Percentiles rank a stretch among this genome's conserved stretches.
phyloP scores from a whole-genome alignment of 2,113 vertebrate species.

The Chiloscyllium plagiosum region DNA sequence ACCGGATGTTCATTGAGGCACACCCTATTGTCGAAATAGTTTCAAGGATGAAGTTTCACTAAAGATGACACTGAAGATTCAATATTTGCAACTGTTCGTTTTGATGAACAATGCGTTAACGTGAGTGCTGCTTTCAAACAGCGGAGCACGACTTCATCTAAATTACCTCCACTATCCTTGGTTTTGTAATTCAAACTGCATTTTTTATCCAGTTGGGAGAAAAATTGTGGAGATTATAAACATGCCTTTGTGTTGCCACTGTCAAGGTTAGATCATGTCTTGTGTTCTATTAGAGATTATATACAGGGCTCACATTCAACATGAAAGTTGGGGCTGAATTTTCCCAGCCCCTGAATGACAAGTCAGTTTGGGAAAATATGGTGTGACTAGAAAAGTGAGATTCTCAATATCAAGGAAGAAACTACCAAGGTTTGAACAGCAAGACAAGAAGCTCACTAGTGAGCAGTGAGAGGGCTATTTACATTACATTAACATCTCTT shows the following conservation, averaged over 20 bases:
- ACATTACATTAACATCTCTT: too few relatives aligned
- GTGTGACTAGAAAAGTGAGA: too few relatives aligned
- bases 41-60: constrained; percentile 21
- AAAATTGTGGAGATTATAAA: constrained; percentile 25
- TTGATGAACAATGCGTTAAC: constrained; percentile 12
- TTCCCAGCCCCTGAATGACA: too few relatives aligned
- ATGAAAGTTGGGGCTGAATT: not conserved
- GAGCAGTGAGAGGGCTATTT: too few relatives aligned
- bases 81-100: constrained; percentile 35
- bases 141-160: not conserved
- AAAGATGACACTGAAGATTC: constrained; percentile 29
- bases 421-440: too few relatives aligned
- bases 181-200: constrained; percentile 35
- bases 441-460: too few relatives aligned
- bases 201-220: not conserved
- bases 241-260: not conserved
- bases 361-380: too few relatives aligned
- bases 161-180: not conserved
- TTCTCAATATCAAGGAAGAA: too few relatives aligned
- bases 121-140: constrained; percentile 22
- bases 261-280: not conserved
- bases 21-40: constrained; percentile 30
- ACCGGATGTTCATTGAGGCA: constrained; percentile 21
- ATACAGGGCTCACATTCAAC: not conserved
- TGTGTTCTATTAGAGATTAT: not conserved